Conservation (phyloP, 2,113 vertebrate species). For the Aptenodytes forsteri region DNA sequence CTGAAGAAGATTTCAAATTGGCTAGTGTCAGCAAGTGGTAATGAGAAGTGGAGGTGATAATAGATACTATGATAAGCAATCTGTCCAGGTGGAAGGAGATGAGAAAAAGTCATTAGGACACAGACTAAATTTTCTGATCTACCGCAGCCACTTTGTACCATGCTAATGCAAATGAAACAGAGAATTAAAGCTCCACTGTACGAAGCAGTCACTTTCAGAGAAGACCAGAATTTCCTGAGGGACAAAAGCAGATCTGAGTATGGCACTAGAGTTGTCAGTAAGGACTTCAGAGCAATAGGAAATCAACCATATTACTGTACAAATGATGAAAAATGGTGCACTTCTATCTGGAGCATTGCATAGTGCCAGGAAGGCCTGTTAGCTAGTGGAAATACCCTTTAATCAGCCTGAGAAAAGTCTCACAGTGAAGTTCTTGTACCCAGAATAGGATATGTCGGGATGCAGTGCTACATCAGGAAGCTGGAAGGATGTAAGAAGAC, state of each 20-base stretch:
- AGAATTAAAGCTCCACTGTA: background rate
- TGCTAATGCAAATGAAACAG: background rate
- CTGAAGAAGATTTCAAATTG: constrained; percentile 19
- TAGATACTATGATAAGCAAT: background rate
- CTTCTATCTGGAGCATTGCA: background rate
- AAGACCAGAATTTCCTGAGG: background rate
- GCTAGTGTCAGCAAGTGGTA: background rate
- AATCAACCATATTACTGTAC: background rate
- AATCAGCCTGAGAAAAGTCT: background rate
- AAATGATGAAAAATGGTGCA: background rate
- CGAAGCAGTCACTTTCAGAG: background rate
- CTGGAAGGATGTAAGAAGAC: background rate
- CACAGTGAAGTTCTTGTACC: background rate
- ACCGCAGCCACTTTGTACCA: background rate
- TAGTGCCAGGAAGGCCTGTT: background rate
- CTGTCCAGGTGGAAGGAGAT: background rate
- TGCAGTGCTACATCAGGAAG: background rate
- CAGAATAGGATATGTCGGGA: background rate
- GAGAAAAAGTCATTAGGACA: background rate
- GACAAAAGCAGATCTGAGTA: background rate
- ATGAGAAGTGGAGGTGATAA: constrained; percentile 41
- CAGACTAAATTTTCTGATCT: background rate
- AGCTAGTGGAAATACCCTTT: background rate
- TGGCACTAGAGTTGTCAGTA: background rate
- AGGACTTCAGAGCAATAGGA: background rate